These are phyloP conservation scores for Gobionotothen gibberifrons DNA, from an alignment of 2,797 vertebrate species.

Conservation along the genomic window DNA sequence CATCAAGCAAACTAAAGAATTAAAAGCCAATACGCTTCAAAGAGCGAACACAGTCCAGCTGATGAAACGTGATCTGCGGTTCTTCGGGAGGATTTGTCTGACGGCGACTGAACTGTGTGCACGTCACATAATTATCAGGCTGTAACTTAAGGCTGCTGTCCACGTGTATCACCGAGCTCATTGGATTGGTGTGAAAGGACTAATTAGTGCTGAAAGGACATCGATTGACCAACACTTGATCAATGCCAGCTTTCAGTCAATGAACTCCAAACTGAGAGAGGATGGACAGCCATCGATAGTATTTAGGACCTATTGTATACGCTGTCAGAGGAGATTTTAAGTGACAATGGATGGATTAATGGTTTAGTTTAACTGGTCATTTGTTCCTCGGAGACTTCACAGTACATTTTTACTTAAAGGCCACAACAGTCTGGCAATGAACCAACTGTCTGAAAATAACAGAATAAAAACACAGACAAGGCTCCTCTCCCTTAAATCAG, in stretches of 20 bases:
- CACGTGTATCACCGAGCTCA: slow-evolving; percentile 46
- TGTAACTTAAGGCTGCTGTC: slow-evolving; percentile 34
- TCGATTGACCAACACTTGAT: slow-evolving; percentile 75
- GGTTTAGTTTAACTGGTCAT: slow-evolving; percentile 21
- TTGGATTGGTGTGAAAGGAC: slow-evolving; percentile 65
- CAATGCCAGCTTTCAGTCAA: slow-evolving; percentile 53
- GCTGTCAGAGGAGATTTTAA: slow-evolving; percentile 13
- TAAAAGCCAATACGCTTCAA: slow-evolving; percentile 22
- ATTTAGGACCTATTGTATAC: slow-evolving; percentile 1
- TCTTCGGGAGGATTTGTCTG: slow-evolving; percentile 20
- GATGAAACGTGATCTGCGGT: slow-evolving; percentile 15
- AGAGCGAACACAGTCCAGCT: background rate
- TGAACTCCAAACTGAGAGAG: slow-evolving; percentile 44
- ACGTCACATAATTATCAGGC: slow-evolving; percentile 45
- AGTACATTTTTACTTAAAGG: slow-evolving; percentile 6
- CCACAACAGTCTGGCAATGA: background rate
- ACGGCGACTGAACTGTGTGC: slow-evolving; percentile 29
- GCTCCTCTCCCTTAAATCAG: background rate
- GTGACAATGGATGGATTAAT: slow-evolving; percentile 10
- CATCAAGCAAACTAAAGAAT: slow-evolving; percentile 30
- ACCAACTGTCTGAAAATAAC: background rate
- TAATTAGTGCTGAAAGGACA: slow-evolving; percentile 76
- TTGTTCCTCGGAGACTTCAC: slow-evolving; percentile 13
- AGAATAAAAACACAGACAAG: background rate
- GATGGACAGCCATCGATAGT: slow-evolving; percentile 17